phyloP scores from a whole-genome alignment of 2,113 vertebrate genomes.

The Pseudois nayaur region DNA sequence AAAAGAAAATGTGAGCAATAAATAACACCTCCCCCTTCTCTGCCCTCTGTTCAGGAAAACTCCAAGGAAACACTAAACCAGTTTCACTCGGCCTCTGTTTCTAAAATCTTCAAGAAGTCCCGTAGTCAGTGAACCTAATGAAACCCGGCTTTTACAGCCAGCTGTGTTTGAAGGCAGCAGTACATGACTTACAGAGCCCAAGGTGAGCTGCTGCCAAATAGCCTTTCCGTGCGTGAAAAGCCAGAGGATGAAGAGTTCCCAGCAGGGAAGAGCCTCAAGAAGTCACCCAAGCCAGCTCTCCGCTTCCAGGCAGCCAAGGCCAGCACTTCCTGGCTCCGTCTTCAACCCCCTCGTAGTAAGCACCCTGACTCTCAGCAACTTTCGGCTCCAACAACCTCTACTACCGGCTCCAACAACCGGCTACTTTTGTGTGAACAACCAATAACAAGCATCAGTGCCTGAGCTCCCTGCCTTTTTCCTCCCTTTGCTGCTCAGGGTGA shows the following conservation, averaged over 20 bases:
- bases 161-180: not conserved
- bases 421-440: not conserved
- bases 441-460: rapidly evolving
- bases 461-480: not conserved
- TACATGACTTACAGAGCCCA: not conserved
- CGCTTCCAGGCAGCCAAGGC: not conserved
- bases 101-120: not conserved
- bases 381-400: not conserved
- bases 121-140: not conserved
- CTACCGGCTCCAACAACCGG: rapidly evolving
- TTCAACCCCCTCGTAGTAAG: not conserved
- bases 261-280: not conserved
- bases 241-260: not conserved
- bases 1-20: slow-evolving; percentile 7
- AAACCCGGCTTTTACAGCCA: not conserved
- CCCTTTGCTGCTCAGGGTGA: not conserved
- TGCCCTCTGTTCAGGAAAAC: not conserved
- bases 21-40: not conserved
- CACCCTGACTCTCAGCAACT: not conserved
- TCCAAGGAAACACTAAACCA: slow-evolving; percentile 29
- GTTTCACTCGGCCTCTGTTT: not conserved
- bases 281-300: not conserved
- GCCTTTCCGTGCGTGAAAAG: not conserved
- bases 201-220: not conserved
- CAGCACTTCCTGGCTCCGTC: rapidly evolving